Evolutionary conservation across 2,113 vertebrate genomes (phyloP).

Genomic region (Toxotes chatareus): DNA sequence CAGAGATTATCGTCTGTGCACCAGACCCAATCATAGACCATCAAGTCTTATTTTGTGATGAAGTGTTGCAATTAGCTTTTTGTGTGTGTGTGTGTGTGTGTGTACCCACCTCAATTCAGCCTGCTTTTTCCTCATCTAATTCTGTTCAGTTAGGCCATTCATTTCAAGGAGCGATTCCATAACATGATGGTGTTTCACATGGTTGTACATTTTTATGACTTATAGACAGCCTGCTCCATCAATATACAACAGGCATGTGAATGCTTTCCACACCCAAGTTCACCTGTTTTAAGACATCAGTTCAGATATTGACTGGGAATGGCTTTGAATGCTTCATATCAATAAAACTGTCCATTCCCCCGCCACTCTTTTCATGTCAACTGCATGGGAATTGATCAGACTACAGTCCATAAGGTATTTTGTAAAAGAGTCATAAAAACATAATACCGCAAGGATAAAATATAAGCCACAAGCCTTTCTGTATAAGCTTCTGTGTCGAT

Average conservation of each 20-base stretch:
- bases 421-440: slow-evolving; percentile 2
- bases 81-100: not conserved
- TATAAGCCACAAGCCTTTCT: slow-evolving; percentile 20
- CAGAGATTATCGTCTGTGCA: not conserved
- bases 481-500: slow-evolving; percentile 1
- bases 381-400: not conserved
- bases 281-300: not conserved
- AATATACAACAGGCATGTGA: not conserved
- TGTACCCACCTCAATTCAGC: not conserved
- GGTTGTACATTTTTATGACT: not conserved
- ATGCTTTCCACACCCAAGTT: not conserved
- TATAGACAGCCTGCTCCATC: not conserved
- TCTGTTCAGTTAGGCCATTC: no score
- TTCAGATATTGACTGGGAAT: not conserved
- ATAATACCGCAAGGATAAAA: slow-evolving; percentile 29
- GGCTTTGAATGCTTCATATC: not conserved
- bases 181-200: not conserved
- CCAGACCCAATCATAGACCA: not conserved
- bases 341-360: not conserved
- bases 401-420: not conserved
- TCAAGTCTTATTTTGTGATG: slow-evolving; percentile 3
- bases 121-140: no score
- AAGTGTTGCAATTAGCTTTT: slow-evolving; percentile 4
- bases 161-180: not conserved
- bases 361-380: not conserved